phyloP scores from a whole-genome alignment of 2,797 vertebrate genomes.

The Chaetodon trifasciatus region DNA sequence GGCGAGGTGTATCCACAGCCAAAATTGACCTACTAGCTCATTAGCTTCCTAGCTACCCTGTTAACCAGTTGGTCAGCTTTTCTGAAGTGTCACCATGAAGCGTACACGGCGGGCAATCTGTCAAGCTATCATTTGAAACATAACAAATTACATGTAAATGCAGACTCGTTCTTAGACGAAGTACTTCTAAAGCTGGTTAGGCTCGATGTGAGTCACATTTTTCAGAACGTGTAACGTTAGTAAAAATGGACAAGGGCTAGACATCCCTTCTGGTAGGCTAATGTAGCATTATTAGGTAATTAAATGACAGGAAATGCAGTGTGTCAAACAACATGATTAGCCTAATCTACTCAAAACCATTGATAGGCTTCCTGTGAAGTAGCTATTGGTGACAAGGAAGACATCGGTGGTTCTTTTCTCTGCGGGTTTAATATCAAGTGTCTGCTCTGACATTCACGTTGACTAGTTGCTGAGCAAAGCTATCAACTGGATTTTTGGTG shows the following conservation, averaged over 20 bases:
- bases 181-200: neutral
- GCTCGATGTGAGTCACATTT: conserved; percentile 20
- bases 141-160: neutral
- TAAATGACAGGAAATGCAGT: conserved; percentile 35
- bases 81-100: conserved; percentile 15
- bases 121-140: neutral
- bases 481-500: conserved; percentile 17
- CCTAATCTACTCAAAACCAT: neutral
- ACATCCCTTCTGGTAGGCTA: conserved; percentile 16
- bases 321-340: conserved; percentile 5
- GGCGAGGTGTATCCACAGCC: conserved; percentile 67
- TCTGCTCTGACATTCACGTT: conserved; percentile 55
- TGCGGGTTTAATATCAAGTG: conserved; percentile 23
- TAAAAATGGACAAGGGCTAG: neutral
- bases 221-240: neutral
- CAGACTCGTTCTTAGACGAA: neutral
- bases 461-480: conserved; percentile 41
- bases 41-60: conserved; percentile 46
- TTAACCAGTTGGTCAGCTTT: conserved; percentile 28
- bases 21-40: conserved; percentile 55
- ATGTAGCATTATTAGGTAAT: conserved; percentile 39
- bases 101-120: neutral
- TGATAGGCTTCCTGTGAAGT: neutral
- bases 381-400: neutral
- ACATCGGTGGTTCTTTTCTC: neutral